A percentile compares a stretch with the other conserved stretches of the same genome.
These are phyloP conservation scores for Megalonaias nervosa DNA, from an alignment of 1,140 invertebrate genomes.

Conservation along the genomic window DNA sequence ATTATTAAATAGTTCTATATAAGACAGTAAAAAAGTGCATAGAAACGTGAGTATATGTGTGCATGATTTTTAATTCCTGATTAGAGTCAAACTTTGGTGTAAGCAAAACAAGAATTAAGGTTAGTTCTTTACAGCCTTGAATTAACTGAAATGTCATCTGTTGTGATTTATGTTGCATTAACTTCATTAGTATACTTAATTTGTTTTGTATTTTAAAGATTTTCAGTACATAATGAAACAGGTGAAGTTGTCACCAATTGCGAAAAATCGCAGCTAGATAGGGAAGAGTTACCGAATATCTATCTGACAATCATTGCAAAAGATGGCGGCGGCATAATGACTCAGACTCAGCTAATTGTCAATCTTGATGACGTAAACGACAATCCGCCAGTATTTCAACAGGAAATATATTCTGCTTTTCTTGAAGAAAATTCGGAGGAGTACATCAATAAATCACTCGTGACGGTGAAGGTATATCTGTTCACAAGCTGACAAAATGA, in stretches of 20 bases:
- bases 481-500: not conserved
- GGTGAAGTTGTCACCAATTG: slow-evolving; percentile 12
- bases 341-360: not conserved
- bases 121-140: too few relatives aligned
- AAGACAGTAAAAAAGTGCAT: too few relatives aligned
- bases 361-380: slow-evolving; percentile 12
- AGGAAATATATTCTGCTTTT: not conserved
- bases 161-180: too few relatives aligned
- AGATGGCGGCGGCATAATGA: not conserved
- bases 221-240: slow-evolving; percentile 1
- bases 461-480: slow-evolving; percentile 7
- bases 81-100: too few relatives aligned
- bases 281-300: slow-evolving; percentile 1
- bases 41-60: too few relatives aligned
- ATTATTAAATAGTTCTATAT: too few relatives aligned
- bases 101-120: too few relatives aligned
- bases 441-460: not conserved
- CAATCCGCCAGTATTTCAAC: slow-evolving; percentile 5
- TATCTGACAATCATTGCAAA: slow-evolving; percentile 18
- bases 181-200: too few relatives aligned
- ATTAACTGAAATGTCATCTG: too few relatives aligned
- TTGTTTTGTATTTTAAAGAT: slow-evolving; percentile 4
- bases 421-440: slow-evolving; percentile 4
- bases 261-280: not conserved
- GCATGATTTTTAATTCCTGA: too few relatives aligned